phyloP scores from a whole-genome alignment of 2,797 vertebrate species.

The Benthosema pterotum region DNA sequence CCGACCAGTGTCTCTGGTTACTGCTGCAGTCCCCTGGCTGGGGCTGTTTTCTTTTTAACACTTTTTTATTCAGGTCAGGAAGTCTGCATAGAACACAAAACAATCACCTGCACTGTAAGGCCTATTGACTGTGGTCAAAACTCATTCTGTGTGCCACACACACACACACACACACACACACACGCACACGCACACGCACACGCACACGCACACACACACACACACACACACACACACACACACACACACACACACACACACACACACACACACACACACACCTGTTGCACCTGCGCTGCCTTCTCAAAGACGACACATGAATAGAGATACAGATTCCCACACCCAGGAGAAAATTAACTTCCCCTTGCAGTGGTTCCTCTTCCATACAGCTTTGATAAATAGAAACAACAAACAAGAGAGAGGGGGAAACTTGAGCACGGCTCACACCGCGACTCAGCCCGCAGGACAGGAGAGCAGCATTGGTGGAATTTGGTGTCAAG shows the following conservation, averaged over 20 bases:
- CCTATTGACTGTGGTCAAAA: conserved; percentile 60
- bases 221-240: conserved; percentile 47
- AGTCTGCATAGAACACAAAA: conserved; percentile 64
- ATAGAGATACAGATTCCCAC: conserved; percentile 70
- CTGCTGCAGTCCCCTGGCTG: conserved; percentile 57
- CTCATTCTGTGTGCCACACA: conserved; percentile 45
- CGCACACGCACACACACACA: conserved; percentile 43
- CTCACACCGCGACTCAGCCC: conserved; percentile 64
- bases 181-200: conserved; percentile 30
- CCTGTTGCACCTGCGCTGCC: conserved; percentile 69
- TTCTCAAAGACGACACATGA: conserved; percentile 51
- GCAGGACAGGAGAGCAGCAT: conserved; percentile 40
- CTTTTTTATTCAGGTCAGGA: conserved; percentile 61
- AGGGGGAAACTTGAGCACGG: conserved; percentile 63
- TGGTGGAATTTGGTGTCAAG: conserved; percentile 76
- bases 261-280: conserved; percentile 23
- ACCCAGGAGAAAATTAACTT: conserved; percentile 70
- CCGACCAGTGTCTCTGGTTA: conserved; percentile 66
- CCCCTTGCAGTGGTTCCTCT: conserved; percentile 46
- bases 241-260: conserved; percentile 12
- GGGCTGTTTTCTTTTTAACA: conserved; percentile 46
- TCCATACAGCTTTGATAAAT: conserved; percentile 54
- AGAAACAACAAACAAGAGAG: conserved; percentile 64
- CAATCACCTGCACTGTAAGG: conserved; percentile 62
- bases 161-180: conserved; percentile 43